These are phyloP conservation scores for Rallus crepitans DNA, from an alignment of 2,797 vertebrate species.

Conservation along the genomic window DNA sequence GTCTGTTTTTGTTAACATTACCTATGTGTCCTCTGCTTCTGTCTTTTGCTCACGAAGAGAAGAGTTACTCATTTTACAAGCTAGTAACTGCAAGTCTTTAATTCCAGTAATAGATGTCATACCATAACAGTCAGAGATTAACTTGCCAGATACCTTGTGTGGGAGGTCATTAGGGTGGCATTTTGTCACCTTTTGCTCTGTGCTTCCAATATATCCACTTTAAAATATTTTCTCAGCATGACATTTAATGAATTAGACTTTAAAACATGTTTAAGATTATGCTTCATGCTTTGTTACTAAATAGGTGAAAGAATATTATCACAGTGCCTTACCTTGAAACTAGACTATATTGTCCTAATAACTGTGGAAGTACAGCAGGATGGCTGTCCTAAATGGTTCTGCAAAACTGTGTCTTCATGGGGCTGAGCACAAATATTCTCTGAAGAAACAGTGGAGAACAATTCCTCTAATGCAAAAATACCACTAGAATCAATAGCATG, in stretches of 20 bases:
- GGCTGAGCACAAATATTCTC: neutral
- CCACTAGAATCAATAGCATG: neutral
- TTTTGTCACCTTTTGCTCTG: neutral
- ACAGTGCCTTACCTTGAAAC: neutral
- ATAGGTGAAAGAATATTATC: neutral
- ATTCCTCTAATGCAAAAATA: neutral
- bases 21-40: accelerated
- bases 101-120: neutral
- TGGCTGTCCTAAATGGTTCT: neutral
- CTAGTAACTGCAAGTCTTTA: neutral
- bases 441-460: neutral
- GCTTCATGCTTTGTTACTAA: neutral
- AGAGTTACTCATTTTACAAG: neutral
- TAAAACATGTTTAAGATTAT: neutral
- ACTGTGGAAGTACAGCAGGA: neutral
- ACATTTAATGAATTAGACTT: neutral
- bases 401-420: neutral
- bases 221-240: neutral
- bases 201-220: neutral
- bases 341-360: neutral
- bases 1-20: neutral
- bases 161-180: neutral
- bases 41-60: neutral
- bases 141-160: neutral
- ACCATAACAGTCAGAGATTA: neutral